phyloP scores from a whole-genome alignment of 2,888 invertebrate genomes.

The Eumacrocentrus americanus region DNA sequence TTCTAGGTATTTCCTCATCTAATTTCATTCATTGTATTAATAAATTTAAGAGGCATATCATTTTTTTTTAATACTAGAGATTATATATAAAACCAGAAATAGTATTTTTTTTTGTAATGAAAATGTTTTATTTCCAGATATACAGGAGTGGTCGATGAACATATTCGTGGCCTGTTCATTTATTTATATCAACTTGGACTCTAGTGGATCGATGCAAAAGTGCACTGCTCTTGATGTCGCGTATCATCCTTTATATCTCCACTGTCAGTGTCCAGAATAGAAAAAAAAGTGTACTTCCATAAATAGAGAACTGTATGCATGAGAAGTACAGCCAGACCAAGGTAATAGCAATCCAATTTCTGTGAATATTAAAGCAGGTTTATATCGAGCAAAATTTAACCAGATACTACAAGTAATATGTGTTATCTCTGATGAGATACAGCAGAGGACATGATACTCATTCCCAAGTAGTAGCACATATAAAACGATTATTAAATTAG shows the following conservation, averaged over 20 bases:
- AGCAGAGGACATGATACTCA: no score
- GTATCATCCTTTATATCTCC: not conserved
- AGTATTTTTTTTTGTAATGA: no score
- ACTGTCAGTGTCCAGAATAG: no score
- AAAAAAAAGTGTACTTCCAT: not conserved
- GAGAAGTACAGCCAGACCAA: not conserved
- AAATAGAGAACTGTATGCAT: not conserved
- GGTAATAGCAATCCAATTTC: not conserved
- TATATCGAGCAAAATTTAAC: no score
- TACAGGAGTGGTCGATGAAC: not conserved
- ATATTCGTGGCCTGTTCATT: not conserved
- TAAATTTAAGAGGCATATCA: not conserved
- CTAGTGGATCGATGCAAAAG: not conserved
- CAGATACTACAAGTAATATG: no score
- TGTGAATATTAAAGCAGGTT: no score
- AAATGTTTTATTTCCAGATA: no score
- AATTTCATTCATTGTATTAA: not conserved
- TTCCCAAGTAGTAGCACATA: no score
- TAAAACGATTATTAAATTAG: constrained; percentile 49
- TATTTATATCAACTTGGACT: not conserved
- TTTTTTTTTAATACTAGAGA: not conserved
- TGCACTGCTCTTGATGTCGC: not conserved
- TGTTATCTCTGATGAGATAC: no score
- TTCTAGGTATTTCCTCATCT: not conserved
- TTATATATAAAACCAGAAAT: no score